Base-by-base conservation (phyloP, 2,888 invertebrate genomes). In the Gandaritis pyraliata region DNA sequence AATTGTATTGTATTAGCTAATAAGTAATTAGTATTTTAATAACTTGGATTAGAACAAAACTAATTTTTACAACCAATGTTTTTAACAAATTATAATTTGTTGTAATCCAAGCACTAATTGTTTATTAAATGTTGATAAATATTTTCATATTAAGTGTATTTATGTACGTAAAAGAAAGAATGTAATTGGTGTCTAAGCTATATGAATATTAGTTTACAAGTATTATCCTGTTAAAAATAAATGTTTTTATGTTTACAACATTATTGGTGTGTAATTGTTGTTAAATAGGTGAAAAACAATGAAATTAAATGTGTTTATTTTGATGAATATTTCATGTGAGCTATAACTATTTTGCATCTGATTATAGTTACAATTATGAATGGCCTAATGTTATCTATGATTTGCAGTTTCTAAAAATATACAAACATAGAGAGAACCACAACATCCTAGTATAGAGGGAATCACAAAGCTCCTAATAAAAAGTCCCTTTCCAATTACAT, bases 111-210 rank as follows among this genome's bases (percentile, higher is more conserved):
- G n/a, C 29, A 43, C 29, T 29, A 69, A 72, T 71, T 74, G 43
- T 58, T 41, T 66, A 71, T 69, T 72, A 65, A 74, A 77, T 79
- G 74, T 79, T 76, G n/a, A 51, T 62, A 74, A 72, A 74, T 83
- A 81, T 81, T 81, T 82, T 82, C 77, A 58, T 77, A 74, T 68
- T 64, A 63, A 70, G 67, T 66, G 56, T 70, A 72, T 69, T 48
- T 61, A 74, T 73, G 69, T 74, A 69, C 69, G 51, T 60, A 64
- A 60, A 59, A 47, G 63, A 59, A 64, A 59, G 47, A 39, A 72
- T 75, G 67, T 78, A 72, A 70, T 75, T 52, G 69, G 65, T 74
- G 73, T 79, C 64, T 75, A 72, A 71, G 60, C 66, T 72, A 72
- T 72, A 72, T 73, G 30, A 45, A 71, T 76, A 71, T 75, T 70